A percentile compares a stretch with the other conserved stretches of the same genome.
Evolutionary conservation across 2,797 vertebrate species (phyloP).

Genomic region (Lagorchestes hirsutus): DNA sequence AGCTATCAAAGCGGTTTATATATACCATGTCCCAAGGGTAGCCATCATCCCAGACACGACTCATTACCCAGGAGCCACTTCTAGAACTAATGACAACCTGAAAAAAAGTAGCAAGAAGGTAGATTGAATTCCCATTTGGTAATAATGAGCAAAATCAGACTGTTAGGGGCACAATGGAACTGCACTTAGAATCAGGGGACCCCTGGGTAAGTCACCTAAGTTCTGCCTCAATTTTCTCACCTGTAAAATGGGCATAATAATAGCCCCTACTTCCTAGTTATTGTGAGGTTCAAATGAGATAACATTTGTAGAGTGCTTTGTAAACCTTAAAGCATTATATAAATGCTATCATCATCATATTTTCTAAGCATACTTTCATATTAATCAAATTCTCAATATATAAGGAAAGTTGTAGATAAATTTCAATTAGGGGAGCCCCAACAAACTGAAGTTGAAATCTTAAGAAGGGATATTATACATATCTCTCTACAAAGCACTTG

Average conservation of each 20-base stretch:
- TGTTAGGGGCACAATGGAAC: background rate
- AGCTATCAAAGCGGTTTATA: slow-evolving; percentile 82
- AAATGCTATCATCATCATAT: background rate
- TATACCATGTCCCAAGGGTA: slow-evolving; percentile 89
- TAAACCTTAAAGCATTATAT: background rate
- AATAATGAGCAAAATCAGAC: background rate
- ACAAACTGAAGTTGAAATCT: background rate
- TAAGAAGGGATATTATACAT: background rate
- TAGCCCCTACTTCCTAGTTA: background rate
- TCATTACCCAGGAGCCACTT: slow-evolving; percentile 90
- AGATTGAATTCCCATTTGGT: background rate
- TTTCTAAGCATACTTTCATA: background rate
- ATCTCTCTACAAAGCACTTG: background rate
- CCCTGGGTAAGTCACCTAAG: background rate
- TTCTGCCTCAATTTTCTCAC: background rate
- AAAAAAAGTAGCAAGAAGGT: background rate
- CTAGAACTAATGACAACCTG: slow-evolving; percentile 93
- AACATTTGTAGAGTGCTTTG: background rate
- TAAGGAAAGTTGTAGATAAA: background rate
- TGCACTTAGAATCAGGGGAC: background rate
- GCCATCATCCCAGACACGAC: slow-evolving; percentile 86
- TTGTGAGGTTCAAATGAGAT: background rate
- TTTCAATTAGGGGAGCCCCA: background rate
- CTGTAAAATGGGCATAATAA: background rate
- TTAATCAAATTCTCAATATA: background rate